Conservation (phyloP, 2,113 vertebrate species). For the Dendropsophus ebraccatus region DNA sequence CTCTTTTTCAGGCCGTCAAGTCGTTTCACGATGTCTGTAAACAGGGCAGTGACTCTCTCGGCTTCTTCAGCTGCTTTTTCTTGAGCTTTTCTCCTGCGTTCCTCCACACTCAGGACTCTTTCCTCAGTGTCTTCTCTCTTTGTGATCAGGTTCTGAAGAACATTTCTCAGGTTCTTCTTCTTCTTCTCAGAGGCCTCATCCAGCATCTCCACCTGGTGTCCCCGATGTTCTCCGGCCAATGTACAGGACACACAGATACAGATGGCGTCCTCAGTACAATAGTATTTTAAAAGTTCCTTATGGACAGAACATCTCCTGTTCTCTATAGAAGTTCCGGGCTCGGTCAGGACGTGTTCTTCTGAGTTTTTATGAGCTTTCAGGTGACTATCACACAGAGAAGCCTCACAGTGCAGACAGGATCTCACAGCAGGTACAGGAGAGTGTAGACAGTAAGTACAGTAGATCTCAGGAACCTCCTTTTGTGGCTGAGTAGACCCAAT, state of each 20-base stretch:
- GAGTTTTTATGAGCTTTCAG: background rate
- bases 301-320: background rate
- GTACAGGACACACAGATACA: background rate
- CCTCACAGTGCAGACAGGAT: background rate
- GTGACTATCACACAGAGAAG: background rate
- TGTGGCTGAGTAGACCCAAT: background rate
- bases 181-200: background rate
- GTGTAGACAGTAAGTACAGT: background rate
- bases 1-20: background rate
- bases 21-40: background rate
- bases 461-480: background rate
- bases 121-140: background rate
- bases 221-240: background rate
- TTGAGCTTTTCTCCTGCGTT: background rate
- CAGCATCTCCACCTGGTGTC: background rate
- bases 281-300: background rate
- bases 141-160: background rate
- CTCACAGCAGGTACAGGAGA: background rate
- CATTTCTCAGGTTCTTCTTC: background rate
- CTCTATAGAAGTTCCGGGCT: background rate
- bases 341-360: background rate
- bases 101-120: background rate
- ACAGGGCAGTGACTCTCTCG: slow-evolving; percentile 10
- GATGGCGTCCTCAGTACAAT: background rate
- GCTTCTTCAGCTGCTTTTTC: background rate